Conservation (phyloP, 2,113 vertebrate genomes). For the Channa maculata region DNA sequence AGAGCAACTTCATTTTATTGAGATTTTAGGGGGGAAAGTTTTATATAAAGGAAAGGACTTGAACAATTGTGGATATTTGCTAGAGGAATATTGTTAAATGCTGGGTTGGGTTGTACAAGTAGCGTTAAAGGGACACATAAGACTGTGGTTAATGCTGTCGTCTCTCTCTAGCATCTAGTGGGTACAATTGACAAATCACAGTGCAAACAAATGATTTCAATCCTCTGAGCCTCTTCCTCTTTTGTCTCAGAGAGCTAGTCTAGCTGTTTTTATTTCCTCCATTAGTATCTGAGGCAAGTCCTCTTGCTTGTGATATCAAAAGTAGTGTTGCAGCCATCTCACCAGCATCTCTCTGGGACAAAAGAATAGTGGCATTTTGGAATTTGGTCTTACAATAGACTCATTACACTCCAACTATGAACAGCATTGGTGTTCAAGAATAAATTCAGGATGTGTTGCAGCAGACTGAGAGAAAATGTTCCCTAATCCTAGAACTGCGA, state of each 20-base stretch:
- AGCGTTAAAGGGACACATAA: constrained; percentile 41
- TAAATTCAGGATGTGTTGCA: constrained; percentile 1
- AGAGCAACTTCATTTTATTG: constrained; percentile 82
- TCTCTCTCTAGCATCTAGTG: constrained; percentile 57
- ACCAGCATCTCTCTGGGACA: constrained; percentile 61
- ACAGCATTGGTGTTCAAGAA: background rate
- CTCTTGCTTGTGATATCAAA: background rate
- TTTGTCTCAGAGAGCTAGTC: constrained; percentile 46
- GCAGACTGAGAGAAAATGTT: constrained; percentile 28
- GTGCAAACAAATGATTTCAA: constrained; percentile 16
- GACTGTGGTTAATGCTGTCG: constrained; percentile 27
- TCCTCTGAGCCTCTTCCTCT: constrained; percentile 40
- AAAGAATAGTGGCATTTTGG: background rate
- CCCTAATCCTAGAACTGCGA: constrained; percentile 1
- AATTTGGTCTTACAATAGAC: background rate
- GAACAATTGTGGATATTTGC: constrained; percentile 63
- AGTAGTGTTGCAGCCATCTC: constrained; percentile 48
- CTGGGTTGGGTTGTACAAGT: constrained; percentile 35
- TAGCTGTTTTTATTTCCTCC: constrained; percentile 25
- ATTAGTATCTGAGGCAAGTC: constrained; percentile 35
- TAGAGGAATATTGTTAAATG: constrained; percentile 32
- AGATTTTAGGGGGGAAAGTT: constrained; percentile 77
- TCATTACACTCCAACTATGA: background rate
- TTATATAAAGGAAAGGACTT: constrained; percentile 72
- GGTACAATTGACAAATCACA: constrained; percentile 46